A percentile compares a stretch with the other conserved stretches of the same genome.
Conservation (phyloP, 35 echinoderm and acorn worm genomes). For the Strongylocentrotus purpuratus region DNA sequence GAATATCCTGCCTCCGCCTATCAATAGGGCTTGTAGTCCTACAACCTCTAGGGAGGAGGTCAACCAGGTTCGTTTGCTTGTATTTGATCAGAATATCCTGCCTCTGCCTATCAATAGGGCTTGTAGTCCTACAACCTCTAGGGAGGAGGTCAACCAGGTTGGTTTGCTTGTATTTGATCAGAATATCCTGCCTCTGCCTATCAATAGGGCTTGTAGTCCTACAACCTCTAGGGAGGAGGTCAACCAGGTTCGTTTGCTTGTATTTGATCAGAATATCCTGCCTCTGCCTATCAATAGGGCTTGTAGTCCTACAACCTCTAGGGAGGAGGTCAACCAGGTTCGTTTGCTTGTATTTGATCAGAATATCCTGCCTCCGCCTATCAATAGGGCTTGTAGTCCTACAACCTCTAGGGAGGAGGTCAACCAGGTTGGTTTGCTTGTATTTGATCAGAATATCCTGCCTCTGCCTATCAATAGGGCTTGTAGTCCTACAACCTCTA, state of each 20-base stretch:
- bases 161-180: too few species aligned
- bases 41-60: constrained; percentile 51
- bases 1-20: not conserved
- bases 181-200: not conserved
- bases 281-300: not conserved
- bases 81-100: constrained; percentile 39
- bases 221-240: constrained; percentile 51
- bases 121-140: not conserved
- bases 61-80: constrained; percentile 57
- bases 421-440: constrained; percentile 57
- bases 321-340: constrained; percentile 68
- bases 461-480: not conserved
- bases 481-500: not conserved
- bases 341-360: too few species aligned
- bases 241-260: constrained; percentile 57
- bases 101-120: not conserved
- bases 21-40: not conserved
- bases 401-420: constrained; percentile 51
- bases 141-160: constrained; percentile 68
- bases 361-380: not conserved
- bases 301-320: not conserved
- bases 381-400: not conserved
- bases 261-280: constrained; percentile 39
- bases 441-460: constrained; percentile 39
- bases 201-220: not conserved